phyloP scores from a whole-genome alignment of 2,888 invertebrate genomes.

The Rhamphomyia laevipes region DNA sequence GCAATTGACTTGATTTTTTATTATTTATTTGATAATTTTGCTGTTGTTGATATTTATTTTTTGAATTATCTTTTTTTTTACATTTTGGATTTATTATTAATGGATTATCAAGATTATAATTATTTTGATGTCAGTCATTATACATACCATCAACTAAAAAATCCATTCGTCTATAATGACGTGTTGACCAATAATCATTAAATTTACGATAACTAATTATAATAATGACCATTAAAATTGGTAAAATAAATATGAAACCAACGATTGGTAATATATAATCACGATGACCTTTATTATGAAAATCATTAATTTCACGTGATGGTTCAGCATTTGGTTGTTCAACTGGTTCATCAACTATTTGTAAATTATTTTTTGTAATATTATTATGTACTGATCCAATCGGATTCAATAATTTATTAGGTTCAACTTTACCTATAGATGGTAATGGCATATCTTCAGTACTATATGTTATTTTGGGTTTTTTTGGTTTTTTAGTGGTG shows the following conservation, averaged over 20 bases:
- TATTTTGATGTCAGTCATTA: slow-evolving; percentile 48
- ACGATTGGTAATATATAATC: slow-evolving; percentile 65
- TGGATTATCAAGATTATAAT: too few relatives aligned
- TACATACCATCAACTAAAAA: slow-evolving; percentile 84
- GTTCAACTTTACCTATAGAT: slow-evolving; percentile 5
- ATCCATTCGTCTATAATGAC: slow-evolving; percentile 80
- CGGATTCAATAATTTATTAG: slow-evolving; percentile 8
- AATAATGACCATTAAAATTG: slow-evolving; percentile 50
- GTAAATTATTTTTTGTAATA: slow-evolving; percentile 10
- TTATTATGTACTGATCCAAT: slow-evolving; percentile 3
- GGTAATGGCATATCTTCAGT: slow-evolving; percentile 32
- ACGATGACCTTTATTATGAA: slow-evolving; percentile 36
- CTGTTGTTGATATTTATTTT: too few relatives aligned
- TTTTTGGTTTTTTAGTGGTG: slow-evolving; percentile 37
- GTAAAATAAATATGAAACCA: slow-evolving; percentile 60
- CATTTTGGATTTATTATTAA: too few relatives aligned
- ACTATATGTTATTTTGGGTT: slow-evolving; percentile 42
- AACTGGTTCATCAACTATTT: slow-evolving; percentile 5
- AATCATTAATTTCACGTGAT: slow-evolving; percentile 23
- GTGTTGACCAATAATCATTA: slow-evolving; percentile 74
- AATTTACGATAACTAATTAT: slow-evolving; percentile 56
- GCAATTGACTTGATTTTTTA: too few relatives aligned
- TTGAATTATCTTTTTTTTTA: too few relatives aligned
- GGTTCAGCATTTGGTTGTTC: slow-evolving; percentile 25
- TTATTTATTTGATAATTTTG: too few relatives aligned